Evolutionary conservation across 2,888 invertebrate genomes (phyloP).

Genomic region (Drosophila trichaetosa): DNA sequence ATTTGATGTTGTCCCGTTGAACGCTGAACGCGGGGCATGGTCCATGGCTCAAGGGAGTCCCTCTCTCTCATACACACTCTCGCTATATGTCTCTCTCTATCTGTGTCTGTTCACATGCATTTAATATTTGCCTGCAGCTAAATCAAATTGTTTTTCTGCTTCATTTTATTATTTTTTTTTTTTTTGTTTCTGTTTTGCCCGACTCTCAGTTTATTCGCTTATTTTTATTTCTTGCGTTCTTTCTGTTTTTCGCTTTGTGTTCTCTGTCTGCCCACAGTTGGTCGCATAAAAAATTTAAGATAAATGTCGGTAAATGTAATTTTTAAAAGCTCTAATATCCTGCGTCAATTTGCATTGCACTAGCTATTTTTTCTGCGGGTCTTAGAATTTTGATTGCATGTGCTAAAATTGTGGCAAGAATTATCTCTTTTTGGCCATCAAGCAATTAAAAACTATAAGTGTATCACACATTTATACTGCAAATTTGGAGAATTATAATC

Average conservation of each 20-base stretch:
- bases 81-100: conserved; percentile 1
- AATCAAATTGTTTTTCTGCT: conserved; percentile 73
- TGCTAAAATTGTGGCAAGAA: conserved; percentile 28
- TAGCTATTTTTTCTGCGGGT: conserved; percentile 42
- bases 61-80: not conserved
- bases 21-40: conserved; percentile 18
- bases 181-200: conserved; percentile 4
- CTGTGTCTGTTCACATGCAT: conserved; percentile 55
- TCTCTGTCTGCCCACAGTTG: conserved; percentile 25
- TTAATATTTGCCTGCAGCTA: conserved; percentile 75
- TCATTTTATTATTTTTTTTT: conserved; percentile 46
- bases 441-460: conserved; percentile 43
- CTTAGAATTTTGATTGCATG: conserved; percentile 50
- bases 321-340: conserved; percentile 73
- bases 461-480: conserved; percentile 6
- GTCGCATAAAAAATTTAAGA: conserved; percentile 63
- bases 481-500: not conserved
- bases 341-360: conserved; percentile 58
- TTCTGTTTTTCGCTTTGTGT: conserved; percentile 6
- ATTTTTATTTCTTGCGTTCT: conserved; percentile 14
- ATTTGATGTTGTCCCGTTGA: conserved; percentile 66
- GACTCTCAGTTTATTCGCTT: conserved; percentile 29
- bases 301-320: conserved; percentile 73
- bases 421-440: conserved; percentile 23
- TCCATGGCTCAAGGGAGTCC: conserved; percentile 2